Evolutionary conservation across 53 echinoderm and acorn worm genomes (phyloP), one percentile per base, ranked within the genome.

Genomic region (Hippasteria phrygiana): DNA sequence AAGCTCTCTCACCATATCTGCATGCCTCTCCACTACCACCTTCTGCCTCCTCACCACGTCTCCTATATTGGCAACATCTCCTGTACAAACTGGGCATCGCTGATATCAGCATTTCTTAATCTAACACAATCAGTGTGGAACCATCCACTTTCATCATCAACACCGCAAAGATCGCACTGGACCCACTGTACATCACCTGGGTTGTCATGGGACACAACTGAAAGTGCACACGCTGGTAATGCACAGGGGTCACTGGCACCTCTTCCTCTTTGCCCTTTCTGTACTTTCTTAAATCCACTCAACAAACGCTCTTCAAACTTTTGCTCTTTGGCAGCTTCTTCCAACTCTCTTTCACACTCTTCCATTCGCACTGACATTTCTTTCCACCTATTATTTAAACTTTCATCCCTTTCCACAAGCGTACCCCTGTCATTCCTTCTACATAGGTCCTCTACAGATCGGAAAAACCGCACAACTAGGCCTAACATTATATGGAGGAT

Each of bases 401-500:
- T 48, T 14, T 48, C 48, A 48, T 48, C 48, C 48, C 14, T 14
- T 31, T 77, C 78, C 40, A 37, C 77, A 59, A 87, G 75, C 4
- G 43, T 62, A 34, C 75, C 89, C 63, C 59, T 73, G 64, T 89
- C 88, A n/a, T 74, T 64, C 16, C 36, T 62, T 31, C 89, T 72
- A 66, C 83, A 88, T 22, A 82, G 33, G 4, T 74, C 66, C 34
- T 92, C 89, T 62, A 92, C 29, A 29, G 33, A 24, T 33, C 89
- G 66, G 34, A 42, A 89, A 65, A 32, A 89, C 8, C 55, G 42
- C 3, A 88, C 88, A 78, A 87, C 88, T 11, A 91, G 32, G 2
- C 92, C 92, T 55, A 92, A 59, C 46, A 88, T 75, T 32, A 75
- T 88, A 54, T 88, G 88, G 24, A 75, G 42, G 26, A 76, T 45